Percentiles rank a stretch among this genome's conserved stretches.
Conservation (phyloP, 2,888 invertebrate species). For the Torymus tubicola region DNA sequence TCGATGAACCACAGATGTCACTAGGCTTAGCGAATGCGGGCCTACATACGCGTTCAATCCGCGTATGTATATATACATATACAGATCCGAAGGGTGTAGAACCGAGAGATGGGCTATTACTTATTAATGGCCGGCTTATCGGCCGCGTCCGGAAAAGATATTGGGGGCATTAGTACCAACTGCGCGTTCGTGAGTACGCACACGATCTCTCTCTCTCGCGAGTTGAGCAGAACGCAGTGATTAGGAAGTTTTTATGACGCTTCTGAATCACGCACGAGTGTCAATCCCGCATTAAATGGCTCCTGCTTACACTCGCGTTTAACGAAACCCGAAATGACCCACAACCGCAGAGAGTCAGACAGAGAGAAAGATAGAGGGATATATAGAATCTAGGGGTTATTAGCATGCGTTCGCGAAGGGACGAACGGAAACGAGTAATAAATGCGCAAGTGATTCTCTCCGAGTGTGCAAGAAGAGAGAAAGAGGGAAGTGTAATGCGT, state of each 20-base stretch:
- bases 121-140: conserved; percentile 58
- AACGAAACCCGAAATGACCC: too few species aligned
- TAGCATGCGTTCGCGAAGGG: conserved; percentile 1
- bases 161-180: conserved; percentile 54
- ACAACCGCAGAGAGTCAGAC: too few species aligned
- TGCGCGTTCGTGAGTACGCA: conserved; percentile 30
- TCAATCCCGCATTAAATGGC: too few species aligned
- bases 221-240: conserved; percentile 10
- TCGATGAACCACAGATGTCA: conserved; percentile 50
- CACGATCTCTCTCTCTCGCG: background rate
- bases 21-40: conserved; percentile 43
- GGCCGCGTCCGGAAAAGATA: conserved; percentile 47
- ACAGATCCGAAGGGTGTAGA: too few species aligned
- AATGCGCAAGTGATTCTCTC: conserved; percentile 18
- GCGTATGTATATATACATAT: too few species aligned
- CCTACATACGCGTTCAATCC: background rate
- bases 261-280: conserved; percentile 43
- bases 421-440: conserved; percentile 18
- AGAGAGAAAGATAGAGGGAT: background rate
- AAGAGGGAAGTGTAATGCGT: conserved; percentile 11
- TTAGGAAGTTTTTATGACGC: conserved; percentile 48
- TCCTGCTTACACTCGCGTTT: too few species aligned
- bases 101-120: conserved; percentile 32
- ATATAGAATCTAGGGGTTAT: background rate
- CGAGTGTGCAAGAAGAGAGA: background rate